Percentiles rank a stretch among this genome's conserved stretches.
Conservation (phyloP, 2,113 vertebrate genomes). For the Girardinichthys multiradiatus region DNA sequence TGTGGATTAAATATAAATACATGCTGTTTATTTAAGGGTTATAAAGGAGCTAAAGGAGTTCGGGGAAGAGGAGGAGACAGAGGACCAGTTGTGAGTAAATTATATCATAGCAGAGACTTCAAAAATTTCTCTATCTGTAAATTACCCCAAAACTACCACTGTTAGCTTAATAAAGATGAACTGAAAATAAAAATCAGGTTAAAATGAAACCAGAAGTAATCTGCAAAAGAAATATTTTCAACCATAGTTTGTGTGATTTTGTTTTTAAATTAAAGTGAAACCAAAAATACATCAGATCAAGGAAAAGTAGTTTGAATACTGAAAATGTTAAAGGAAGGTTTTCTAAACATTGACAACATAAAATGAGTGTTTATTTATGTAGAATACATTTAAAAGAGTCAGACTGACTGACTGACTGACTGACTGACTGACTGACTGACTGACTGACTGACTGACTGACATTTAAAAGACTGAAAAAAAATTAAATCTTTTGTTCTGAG, state of each 20-base stretch:
- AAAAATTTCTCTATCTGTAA: no score
- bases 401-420: no score
- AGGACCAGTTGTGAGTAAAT: constrained; percentile 74
- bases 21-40: constrained; percentile 71
- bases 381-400: neutral
- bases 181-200: constrained; percentile 9
- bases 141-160: neutral
- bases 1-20: neutral
- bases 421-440: no score
- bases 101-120: neutral
- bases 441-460: no score
- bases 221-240: no score
- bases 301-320: neutral
- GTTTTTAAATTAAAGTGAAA: constrained; percentile 9
- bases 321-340: neutral
- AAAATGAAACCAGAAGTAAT: constrained; percentile 1
- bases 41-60: constrained; percentile 83
- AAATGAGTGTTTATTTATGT: neutral
- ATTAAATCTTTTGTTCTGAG: neutral
- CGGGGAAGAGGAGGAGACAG: constrained; percentile 78
- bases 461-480: neutral
- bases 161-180: neutral
- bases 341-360: neutral
- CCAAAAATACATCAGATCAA: neutral
- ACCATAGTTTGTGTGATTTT: neutral